Evolutionary conservation across 2,113 vertebrate genomes (phyloP).

Genomic region (Paratilapia polleni): DNA sequence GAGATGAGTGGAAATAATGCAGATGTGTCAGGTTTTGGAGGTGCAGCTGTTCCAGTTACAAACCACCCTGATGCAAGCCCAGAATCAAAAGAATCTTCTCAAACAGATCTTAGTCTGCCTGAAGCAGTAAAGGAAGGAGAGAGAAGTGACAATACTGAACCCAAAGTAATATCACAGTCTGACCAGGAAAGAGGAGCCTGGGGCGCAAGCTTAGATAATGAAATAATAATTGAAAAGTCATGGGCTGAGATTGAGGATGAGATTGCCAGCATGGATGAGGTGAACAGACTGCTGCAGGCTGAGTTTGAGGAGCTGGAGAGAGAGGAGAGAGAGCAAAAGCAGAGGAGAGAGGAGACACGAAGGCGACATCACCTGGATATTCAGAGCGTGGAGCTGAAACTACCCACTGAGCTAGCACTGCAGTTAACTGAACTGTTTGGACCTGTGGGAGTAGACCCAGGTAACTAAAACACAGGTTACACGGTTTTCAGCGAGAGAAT

Average conservation of each 20-base stretch:
- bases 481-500: not conserved
- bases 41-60: not conserved
- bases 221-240: constrained; percentile 12
- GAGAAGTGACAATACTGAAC: not conserved
- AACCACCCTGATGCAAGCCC: constrained; percentile 5
- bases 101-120: not conserved
- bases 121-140: constrained; percentile 1
- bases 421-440: constrained; percentile 96
- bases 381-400: constrained; percentile 88
- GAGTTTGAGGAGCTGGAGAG: constrained; percentile 70
- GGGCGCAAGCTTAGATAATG: constrained; percentile 9
- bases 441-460: constrained; percentile 92
- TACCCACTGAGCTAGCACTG: constrained; percentile 92
- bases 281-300: constrained; percentile 55
- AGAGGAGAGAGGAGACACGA: constrained; percentile 12
- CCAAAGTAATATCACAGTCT: not conserved
- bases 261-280: constrained; percentile 53
- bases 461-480: constrained; percentile 76
- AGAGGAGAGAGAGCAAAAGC: constrained; percentile 17
- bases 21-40: not conserved
- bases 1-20: not conserved
- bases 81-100: not conserved
- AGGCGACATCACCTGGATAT: constrained; percentile 80
- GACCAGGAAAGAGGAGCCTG: not conserved
- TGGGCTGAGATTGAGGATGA: constrained; percentile 33